Conservation (phyloP, 2,113 vertebrate genomes). For the Vicugna pacos region DNA sequence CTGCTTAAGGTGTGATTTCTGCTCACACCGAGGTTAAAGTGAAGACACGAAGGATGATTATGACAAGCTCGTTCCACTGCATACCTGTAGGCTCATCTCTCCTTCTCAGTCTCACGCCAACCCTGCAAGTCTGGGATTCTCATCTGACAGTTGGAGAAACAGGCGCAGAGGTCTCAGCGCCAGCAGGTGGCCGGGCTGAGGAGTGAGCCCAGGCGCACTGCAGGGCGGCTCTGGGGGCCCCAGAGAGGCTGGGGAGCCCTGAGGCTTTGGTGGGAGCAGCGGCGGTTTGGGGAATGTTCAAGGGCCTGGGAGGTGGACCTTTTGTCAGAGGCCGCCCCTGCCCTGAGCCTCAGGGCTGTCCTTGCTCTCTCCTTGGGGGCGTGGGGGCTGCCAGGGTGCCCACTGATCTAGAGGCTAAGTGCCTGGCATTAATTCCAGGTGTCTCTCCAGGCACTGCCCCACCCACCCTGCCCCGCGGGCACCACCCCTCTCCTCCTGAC, state of each 20-base stretch:
- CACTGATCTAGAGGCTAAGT: neutral
- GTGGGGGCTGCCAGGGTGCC: neutral
- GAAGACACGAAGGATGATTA: neutral
- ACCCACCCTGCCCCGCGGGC: neutral
- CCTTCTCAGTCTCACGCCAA: neutral
- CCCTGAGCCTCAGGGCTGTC: neutral
- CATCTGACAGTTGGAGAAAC: neutral
- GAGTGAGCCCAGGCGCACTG: neutral
- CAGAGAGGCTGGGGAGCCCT: neutral
- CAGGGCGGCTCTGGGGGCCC: neutral
- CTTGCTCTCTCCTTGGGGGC: neutral
- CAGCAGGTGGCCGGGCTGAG: neutral
- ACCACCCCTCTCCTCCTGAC: neutral
- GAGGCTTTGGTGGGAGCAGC: neutral
- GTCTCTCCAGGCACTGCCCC: neutral
- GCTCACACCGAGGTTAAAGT: neutral
- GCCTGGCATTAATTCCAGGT: neutral
- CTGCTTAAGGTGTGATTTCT: neutral
- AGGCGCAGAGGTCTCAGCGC: neutral
- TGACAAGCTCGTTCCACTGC: neutral
- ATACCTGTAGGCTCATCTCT: neutral
- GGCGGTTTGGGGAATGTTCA: neutral
- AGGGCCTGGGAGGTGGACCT: neutral
- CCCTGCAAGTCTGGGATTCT: neutral
- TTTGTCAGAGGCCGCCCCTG: neutral